Percentiles rank a stretch among this genome's conserved stretches.
Evolutionary conservation across 2,888 invertebrate species (phyloP).

Genomic region (Eledone cirrhosa): DNA sequence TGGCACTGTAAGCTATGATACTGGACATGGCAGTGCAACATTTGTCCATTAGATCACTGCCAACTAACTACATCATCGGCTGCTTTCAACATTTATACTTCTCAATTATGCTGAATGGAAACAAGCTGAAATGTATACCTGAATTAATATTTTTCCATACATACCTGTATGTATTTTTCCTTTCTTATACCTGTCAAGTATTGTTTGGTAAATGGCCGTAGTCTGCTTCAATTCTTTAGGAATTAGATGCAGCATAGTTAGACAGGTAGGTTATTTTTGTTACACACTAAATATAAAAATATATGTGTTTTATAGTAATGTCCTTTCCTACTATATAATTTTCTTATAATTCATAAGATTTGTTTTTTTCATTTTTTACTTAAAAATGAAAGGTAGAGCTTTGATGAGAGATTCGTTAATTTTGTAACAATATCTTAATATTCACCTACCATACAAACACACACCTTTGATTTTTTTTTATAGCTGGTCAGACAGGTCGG

Average conservation of each 20-base stretch:
- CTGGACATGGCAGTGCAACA: background rate
- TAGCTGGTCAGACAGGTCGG: no score
- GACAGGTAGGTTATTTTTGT: conserved; percentile 10
- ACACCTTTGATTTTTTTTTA: no score
- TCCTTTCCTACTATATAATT: no score
- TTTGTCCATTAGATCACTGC: background rate
- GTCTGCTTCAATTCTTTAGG: background rate
- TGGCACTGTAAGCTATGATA: background rate
- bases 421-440: no score
- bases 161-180: background rate
- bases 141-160: background rate
- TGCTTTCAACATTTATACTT: background rate
- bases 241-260: background rate
- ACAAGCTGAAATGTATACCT: background rate
- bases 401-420: no score
- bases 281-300: no score
- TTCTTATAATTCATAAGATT: no score
- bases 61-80: background rate
- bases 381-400: no score
- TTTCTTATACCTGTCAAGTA: background rate
- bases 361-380: no score
- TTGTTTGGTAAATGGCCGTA: conserved; percentile 2
- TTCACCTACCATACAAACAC: no score
- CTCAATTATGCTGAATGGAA: background rate
- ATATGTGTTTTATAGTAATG: no score